These are phyloP conservation scores for Calcarius lapponicus DNA, from an alignment of 2,797 vertebrate genomes.

Conservation along the genomic window DNA sequence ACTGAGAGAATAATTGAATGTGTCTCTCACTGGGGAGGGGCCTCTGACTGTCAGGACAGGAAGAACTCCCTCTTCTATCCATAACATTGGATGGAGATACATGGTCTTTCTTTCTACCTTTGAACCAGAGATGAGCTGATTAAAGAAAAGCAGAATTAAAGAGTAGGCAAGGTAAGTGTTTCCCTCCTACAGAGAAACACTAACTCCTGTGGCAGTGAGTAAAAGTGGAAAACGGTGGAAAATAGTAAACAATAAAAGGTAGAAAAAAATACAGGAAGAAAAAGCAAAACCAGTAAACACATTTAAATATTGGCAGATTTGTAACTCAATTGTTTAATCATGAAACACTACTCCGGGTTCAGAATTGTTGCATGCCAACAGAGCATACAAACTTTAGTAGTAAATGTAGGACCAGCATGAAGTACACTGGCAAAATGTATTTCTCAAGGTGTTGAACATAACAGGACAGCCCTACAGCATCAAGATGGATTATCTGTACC, in stretches of 20 bases:
- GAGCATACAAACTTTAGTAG: not conserved
- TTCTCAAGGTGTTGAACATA: not conserved
- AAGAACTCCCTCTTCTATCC: not conserved
- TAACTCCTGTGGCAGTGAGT: not conserved
- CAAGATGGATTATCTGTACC: not conserved
- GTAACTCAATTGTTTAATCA: not conserved
- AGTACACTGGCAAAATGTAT: not conserved
- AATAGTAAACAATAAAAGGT: not conserved
- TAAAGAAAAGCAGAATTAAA: not conserved
- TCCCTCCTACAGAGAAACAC: not conserved
- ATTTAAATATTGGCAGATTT: not conserved
- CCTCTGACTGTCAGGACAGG: not conserved
- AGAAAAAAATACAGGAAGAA: not conserved
- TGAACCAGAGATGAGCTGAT: not conserved
- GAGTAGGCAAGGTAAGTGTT: not conserved
- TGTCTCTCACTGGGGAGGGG: not conserved
- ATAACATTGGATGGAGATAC: accelerated
- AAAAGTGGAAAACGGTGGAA: not conserved
- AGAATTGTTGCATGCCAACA: not conserved
- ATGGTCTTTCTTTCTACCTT: not conserved
- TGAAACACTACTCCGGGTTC: not conserved
- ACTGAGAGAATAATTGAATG: not conserved
- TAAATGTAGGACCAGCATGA: not conserved
- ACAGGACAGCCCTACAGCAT: not conserved
- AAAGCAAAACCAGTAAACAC: not conserved